phyloP scores from a whole-genome alignment of 2,113 vertebrate genomes.

The Chionodraco myersi region DNA sequence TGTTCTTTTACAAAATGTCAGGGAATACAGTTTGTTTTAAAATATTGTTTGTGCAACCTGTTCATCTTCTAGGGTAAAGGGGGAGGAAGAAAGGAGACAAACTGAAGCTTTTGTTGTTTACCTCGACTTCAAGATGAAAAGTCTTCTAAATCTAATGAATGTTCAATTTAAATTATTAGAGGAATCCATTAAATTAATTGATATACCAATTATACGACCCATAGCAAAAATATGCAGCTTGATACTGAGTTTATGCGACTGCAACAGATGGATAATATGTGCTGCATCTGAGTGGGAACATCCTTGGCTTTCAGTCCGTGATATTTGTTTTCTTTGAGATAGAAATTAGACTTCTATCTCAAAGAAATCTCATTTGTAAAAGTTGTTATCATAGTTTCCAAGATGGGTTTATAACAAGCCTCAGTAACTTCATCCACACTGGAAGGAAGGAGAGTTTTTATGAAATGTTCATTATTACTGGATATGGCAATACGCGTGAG shows the following conservation, averaged over 20 bases:
- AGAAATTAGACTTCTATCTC: too few relatives aligned
- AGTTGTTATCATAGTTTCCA: neutral
- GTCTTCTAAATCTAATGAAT: too few relatives aligned
- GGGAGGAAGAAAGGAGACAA: neutral
- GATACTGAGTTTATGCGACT: neutral
- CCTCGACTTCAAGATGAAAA: too few relatives aligned
- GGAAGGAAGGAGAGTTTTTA: neutral
- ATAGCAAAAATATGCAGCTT: neutral
- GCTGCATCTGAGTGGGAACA: neutral
- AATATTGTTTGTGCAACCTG: neutral
- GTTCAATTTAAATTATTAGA: too few relatives aligned
- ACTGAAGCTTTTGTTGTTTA: neutral
- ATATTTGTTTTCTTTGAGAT: neutral
- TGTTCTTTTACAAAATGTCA: neutral
- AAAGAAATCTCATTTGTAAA: neutral
- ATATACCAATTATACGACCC: too few relatives aligned
- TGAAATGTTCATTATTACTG: neutral
- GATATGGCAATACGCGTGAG: neutral
- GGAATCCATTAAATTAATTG: too few relatives aligned
- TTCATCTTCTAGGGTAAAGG: neutral
- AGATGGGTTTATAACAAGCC: neutral
- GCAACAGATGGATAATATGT: conserved; percentile 15
- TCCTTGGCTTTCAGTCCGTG: neutral
- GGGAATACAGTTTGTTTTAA: neutral
- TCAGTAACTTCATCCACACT: neutral